Percentiles rank a stretch among this genome's conserved stretches.
These are phyloP conservation scores for Phytoseiulus persimilis DNA, from an alignment of 2,888 invertebrate genomes.

Conservation along the genomic window DNA sequence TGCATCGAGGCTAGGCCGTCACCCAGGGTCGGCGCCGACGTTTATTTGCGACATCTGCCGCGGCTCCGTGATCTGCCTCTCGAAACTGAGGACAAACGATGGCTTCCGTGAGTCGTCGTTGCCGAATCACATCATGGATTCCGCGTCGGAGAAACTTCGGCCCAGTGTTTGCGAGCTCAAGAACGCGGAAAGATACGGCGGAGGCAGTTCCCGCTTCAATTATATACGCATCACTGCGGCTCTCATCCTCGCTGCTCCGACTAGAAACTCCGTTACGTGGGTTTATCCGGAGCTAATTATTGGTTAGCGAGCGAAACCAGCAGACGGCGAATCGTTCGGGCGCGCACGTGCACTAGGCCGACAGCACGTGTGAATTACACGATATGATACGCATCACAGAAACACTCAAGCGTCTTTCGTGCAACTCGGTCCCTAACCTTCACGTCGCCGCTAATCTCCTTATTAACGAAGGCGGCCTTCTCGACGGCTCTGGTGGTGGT, in stretches of 20 bases:
- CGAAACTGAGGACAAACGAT: no score
- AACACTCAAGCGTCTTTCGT: background rate
- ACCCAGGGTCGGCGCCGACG: no score
- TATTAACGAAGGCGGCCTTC: no score
- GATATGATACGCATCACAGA: background rate
- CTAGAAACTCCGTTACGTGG: background rate
- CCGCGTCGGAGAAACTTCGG: background rate
- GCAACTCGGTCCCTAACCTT: background rate
- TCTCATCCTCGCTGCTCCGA: background rate
- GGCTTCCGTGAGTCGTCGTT: no score
- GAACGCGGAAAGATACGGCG: background rate
- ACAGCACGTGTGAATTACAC: background rate
- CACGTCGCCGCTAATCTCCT: background rate
- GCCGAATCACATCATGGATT: no score
- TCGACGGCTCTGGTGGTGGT: no score
- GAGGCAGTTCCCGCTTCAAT: background rate
- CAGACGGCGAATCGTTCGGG: background rate
- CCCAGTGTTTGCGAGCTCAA: background rate
- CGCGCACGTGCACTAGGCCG: background rate
- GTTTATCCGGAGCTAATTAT: background rate
- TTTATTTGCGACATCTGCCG: no score
- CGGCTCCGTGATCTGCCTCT: no score
- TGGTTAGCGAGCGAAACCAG: background rate
- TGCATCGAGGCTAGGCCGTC: no score
- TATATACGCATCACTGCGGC: background rate